Evolutionary conservation across 1,140 invertebrate genomes (phyloP), one percentile per base, ranked within the genome.

Genomic region (Leptopilina boulardi): DNA sequence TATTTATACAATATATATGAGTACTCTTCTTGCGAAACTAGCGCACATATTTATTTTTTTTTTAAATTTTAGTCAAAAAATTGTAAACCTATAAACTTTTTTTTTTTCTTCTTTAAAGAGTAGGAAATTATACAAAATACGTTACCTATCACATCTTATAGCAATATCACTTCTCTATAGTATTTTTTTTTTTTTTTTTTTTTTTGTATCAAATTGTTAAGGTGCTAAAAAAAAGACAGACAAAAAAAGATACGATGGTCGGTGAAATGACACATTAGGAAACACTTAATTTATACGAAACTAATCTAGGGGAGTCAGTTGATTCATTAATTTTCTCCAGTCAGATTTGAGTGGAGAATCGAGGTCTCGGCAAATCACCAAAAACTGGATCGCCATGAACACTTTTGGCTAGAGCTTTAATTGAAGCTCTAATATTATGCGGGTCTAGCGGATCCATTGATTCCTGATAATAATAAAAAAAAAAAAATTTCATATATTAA

Each of bases 321-420:
- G 74, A 75, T 42, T 75, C 74, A 11, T 3, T 6, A 30, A 66
- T 34, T 44, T 34, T 71, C 18, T 26, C 47, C 82, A 88, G 84
- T 92, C 93, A 95, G 90, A 96, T 95, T 91, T 95, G 94, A 75
- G 95, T 96, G 87, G 95, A 95, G 91, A 96, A 94, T 81, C 95
- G 93, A 77, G 95, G 95, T 77, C 95, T 93, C 54, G 96, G 96
- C 84, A 97, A 89, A 85, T 97, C 95, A 18, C 95, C 96, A 90
- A 96, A 97, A 78, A 96, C 94, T 41, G 93, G 91, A 90, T 96
- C 95, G 80, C 95, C 96, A 89, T 96, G 95, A 59, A 97, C 95
- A 83, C 96, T 97, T 83, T 95, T 94, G 47, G 96, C 96, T 81
- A 97, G 88, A 21, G 96, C 96, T 89, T 96, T 95, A 83, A 97